Evolutionary conservation across 1,140 invertebrate genomes (phyloP), one percentile per base, ranked within the genome.

Genomic region (Linepithema humile): DNA sequence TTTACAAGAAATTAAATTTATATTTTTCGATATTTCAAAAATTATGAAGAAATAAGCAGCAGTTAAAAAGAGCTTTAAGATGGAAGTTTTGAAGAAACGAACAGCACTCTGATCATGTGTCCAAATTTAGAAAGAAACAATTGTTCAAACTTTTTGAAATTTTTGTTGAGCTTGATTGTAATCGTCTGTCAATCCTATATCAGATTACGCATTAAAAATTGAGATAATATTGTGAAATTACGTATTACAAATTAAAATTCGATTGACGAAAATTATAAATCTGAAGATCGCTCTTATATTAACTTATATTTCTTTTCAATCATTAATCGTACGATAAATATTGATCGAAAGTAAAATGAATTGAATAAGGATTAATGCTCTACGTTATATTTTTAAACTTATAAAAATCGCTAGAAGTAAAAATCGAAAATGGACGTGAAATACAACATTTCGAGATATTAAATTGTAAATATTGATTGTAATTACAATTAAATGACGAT

Each of bases 161-260:
- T 35, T 62, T 35, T 50, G 43, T 50, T 38, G n/a, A 50, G 29
- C 43, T 64, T 77, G 32, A 12, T 77, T 64, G 73, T 77, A 40
- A 75, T 75, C 7, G 73, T 77, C 29, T 23, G 50, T 62, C 32
- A 75, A 62, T 64, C 3, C n/a, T 5, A 17, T 64, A 4, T 2
- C 5, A 17, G 29, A 17, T 40, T 29, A 64, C 6, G 73, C 59
- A 77, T 64, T 77, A 26, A 38, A 77, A 17, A 77, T 64, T 64
- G 59, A 77, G 29, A 59, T 57, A 35, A 9, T 15, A 62, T 62
- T 40, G 12, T 32, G n/a, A n/a, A 55, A 72, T 72, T 20, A 35
- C 20, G 29, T 1, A 23, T 57, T 57, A 23, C 7, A 29, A 48
- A 29, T 29, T 45, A 17, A 67, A 67, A 69, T 50, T 32, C 0